A percentile compares a stretch with the other conserved stretches of the same genome.
Evolutionary conservation across 1,140 invertebrate species (phyloP).

Genomic region (Megathymus violae): DNA sequence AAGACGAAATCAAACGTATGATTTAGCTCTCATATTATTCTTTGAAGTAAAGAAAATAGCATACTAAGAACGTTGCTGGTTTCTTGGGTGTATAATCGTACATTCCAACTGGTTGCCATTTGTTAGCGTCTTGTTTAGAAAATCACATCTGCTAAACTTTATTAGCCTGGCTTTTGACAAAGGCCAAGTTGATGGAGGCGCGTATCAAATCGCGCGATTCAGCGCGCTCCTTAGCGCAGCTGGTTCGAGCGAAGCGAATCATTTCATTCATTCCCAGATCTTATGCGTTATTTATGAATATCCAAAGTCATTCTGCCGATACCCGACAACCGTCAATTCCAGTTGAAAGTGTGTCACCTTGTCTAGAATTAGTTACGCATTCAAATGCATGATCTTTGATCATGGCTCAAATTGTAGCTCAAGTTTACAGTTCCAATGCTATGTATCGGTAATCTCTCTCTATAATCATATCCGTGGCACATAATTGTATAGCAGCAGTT

Average conservation of each 20-base stretch:
- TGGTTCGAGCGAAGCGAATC: conserved; percentile 76
- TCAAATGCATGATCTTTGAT: conserved; percentile 52
- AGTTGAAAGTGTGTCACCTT: conserved; percentile 74
- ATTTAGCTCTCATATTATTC: conserved; percentile 45
- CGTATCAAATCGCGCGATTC: conserved; percentile 79
- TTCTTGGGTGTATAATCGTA: conserved; percentile 45
- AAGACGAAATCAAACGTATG: conserved; percentile 9
- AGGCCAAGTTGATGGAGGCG: conserved; percentile 75
- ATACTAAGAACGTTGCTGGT: conserved; percentile 54
- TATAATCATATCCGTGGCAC: conserved; percentile 22
- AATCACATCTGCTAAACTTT: conserved; percentile 82
- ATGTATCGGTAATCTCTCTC: conserved; percentile 26
- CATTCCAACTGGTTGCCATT: conserved; percentile 59
- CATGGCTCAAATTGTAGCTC: conserved; percentile 44
- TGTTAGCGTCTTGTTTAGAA: conserved; percentile 81
- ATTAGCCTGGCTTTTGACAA: conserved; percentile 77
- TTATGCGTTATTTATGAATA: conserved; percentile 79
- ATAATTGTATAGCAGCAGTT: conserved; percentile 22
- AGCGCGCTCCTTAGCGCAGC: conserved; percentile 74
- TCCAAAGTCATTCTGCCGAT: conserved; percentile 59
- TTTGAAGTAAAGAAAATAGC: conserved; percentile 62
- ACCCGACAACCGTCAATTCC: conserved; percentile 34
- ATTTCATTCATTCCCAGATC: conserved; percentile 72
- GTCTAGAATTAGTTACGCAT: conserved; percentile 71
- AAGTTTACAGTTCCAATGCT: conserved; percentile 26